Base-by-base conservation (phyloP, 2,888 invertebrate genomes). In the Zootermopsis nevadensis region DNA sequence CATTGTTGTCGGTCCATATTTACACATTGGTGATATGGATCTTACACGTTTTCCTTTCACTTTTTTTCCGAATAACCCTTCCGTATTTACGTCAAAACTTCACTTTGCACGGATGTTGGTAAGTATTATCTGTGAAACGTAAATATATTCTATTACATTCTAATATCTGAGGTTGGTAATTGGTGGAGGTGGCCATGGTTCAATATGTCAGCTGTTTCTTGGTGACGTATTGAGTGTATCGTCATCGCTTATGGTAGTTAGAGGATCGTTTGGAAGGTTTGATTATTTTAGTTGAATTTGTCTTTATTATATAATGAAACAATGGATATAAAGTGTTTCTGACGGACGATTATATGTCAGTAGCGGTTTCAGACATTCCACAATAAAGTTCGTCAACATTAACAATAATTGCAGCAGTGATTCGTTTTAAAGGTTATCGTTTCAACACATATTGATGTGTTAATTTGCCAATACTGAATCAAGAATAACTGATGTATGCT, bases 181-280 rank as follows among this genome's bases (percentile, higher is more conserved):
- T 10, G 15, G 8, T 48, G 19, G 4, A 48, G 72, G 24, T 24
- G 72, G 24, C 72, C 33, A 24, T 72, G 72, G 72, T 22, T 33
- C 6, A 31, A 33, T 4, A 35, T 72, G 76, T 77, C 77, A 77
- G 77, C 77, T 77, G 77, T 77, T 77, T 15, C 8, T 8, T 77
- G 77, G 77, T 77, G 77, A 77, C 55, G 77, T 77, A 69, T 31
- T 69, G 31, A 4, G 33, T 69, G 33, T 69, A 33, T 33, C 69
- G 69, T 69, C 69, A 69, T 33, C 33, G 19, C 15, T 6, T 30
- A 24, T 22, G 2, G 33, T 15, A 12, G 6, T 0, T 27, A 3
- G 0, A 27, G 3, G 69, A 67, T 27, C 19, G 31, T 69, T 22
- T 0, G 31, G 31, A 69, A 69, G 69, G 69, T 69, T 69, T 33